These are phyloP conservation scores for Cephalopachus bancanus DNA, from an alignment of 2,797 vertebrate species.

Conservation along the genomic window DNA sequence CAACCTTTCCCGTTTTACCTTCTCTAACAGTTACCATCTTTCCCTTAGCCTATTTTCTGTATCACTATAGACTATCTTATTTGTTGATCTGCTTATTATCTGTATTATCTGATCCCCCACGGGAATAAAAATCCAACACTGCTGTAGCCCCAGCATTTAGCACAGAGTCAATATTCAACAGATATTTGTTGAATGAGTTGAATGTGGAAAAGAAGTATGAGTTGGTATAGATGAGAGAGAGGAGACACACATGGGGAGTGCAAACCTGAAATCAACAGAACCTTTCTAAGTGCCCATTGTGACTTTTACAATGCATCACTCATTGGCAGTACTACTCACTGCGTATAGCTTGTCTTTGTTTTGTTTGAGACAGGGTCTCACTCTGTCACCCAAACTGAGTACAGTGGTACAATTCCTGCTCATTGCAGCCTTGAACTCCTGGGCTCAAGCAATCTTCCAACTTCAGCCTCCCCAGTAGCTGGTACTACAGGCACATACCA, in stretches of 20 bases:
- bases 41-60: not conserved
- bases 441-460: not conserved
- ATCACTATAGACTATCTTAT: not conserved
- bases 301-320: not conserved
- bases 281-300: not conserved
- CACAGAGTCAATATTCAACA: not conserved
- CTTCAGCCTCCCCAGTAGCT: not conserved
- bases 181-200: conserved; percentile 15
- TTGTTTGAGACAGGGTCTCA: not conserved
- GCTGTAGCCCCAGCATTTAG: not conserved
- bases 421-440: not conserved
- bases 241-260: not conserved
- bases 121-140: not conserved
- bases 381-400: not conserved
- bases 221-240: not conserved
- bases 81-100: not conserved
- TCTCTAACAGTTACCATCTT: not conserved
- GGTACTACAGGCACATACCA: not conserved
- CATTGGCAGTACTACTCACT: not conserved
- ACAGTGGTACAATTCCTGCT: not conserved
- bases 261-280: not conserved
- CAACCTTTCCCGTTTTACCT: not conserved
- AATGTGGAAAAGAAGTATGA: not conserved
- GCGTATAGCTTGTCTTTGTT: not conserved
- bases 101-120: not conserved